Conservation (phyloP, 2,113 vertebrate genomes). For the Otocyon megalotis region DNA sequence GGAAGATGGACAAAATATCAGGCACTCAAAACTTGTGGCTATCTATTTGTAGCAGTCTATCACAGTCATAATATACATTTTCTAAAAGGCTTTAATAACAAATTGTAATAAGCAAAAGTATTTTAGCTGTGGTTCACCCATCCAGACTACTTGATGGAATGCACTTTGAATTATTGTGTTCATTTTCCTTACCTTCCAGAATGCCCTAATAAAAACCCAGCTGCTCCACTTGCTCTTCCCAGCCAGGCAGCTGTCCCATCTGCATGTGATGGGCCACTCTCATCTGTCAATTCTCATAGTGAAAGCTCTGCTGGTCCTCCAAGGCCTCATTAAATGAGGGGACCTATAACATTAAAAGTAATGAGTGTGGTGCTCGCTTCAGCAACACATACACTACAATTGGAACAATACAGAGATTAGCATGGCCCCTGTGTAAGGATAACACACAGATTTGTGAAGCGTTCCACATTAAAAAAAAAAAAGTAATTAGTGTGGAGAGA, state of each 20-base stretch:
- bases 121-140: not conserved
- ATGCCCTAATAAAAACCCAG: not conserved
- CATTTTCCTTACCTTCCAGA: conserved; percentile 6
- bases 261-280: too few relatives aligned
- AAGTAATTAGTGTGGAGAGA: not conserved
- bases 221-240: not conserved
- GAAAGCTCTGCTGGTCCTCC: not conserved
- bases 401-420: not conserved
- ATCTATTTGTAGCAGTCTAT: not conserved
- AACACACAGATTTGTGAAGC: not conserved
- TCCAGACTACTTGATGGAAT: not conserved
- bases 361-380: not conserved
- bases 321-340: not conserved
- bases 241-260: not conserved
- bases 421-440: not conserved
- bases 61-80: not conserved
- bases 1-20: not conserved
- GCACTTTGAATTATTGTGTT: not conserved
- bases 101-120: not conserved
- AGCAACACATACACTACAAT: not conserved
- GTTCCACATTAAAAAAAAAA: not conserved
- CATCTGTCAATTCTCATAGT: not conserved
- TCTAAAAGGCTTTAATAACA: not conserved
- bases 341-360: not conserved
- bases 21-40: not conserved